Conservation (phyloP, 2,797 vertebrate genomes). For the Ctenochaetus hawaiiensis region DNA sequence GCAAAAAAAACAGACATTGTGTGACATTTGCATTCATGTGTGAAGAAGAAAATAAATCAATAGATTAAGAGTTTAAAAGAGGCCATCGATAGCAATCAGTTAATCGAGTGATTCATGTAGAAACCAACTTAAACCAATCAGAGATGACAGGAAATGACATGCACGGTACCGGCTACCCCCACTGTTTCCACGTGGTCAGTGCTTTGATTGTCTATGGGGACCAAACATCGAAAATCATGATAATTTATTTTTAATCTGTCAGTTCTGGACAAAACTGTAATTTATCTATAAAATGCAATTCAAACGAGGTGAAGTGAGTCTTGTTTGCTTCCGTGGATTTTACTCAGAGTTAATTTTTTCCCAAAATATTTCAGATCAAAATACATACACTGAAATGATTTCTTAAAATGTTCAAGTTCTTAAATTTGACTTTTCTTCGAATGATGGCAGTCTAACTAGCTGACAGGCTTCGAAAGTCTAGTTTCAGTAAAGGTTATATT, state of each 20-base stretch:
- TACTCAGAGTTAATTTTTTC: not conserved
- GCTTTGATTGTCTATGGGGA: constrained; percentile 77
- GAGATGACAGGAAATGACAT: constrained; percentile 53
- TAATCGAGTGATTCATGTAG: constrained; percentile 36
- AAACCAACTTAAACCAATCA: constrained; percentile 27
- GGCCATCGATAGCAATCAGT: constrained; percentile 21
- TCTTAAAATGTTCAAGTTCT: not conserved
- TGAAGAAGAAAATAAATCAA: not conserved
- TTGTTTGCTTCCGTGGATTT: not conserved
- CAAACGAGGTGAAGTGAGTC: not conserved
- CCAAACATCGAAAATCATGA: constrained; percentile 33
- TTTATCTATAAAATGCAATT: not conserved
- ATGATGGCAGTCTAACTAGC: constrained; percentile 53
- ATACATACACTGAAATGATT: not conserved
- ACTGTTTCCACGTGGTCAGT: constrained; percentile 33
- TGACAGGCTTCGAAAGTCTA: constrained; percentile 14
- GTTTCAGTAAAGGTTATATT: not conserved
- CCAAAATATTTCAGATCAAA: not conserved
- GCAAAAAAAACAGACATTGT: not conserved
- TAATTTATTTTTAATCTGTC: constrained; percentile 3
- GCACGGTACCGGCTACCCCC: constrained; percentile 37
- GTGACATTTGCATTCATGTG: constrained; percentile 40
- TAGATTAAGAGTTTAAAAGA: constrained; percentile 5
- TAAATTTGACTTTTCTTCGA: constrained; percentile 5
- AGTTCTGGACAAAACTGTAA: not conserved